Conservation (phyloP, 1,140 invertebrate genomes). For the Diploscapter pachys region DNA sequence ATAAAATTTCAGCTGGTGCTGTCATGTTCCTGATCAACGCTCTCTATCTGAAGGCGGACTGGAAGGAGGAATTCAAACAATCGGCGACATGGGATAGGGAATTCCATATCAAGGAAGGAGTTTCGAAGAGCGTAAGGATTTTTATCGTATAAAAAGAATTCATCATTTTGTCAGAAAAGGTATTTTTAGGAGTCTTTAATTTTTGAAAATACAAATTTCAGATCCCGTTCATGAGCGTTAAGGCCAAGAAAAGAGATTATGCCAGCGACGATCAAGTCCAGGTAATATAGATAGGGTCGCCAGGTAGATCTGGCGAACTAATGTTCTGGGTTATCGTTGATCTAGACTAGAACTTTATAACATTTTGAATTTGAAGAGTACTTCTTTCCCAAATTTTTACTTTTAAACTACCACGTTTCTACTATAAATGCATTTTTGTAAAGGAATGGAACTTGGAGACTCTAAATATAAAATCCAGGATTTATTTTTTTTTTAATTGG, state of each 20-base stretch:
- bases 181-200: no score
- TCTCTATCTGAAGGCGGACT: constrained; percentile 23
- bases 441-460: no score
- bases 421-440: no score
- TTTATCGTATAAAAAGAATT: neutral
- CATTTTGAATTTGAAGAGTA: no score
- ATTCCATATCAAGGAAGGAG: constrained; percentile 7
- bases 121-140: neutral
- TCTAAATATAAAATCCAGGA: no score
- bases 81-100: constrained; percentile 6
- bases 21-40: constrained; percentile 25
- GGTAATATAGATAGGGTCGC: neutral
- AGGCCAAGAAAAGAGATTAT: no score
- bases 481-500: no score
- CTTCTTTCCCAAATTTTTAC: no score
- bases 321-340: no score
- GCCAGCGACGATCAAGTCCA: neutral
- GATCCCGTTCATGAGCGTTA: constrained; percentile 3
- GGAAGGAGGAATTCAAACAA: constrained; percentile 18
- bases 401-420: no score
- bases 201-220: neutral
- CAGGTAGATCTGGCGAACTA: neutral
- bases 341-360: no score
- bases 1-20: neutral
- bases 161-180: no score